These are phyloP conservation scores for Tachysurus vachellii DNA, from an alignment of 2,113 vertebrate species.

Conservation along the genomic window DNA sequence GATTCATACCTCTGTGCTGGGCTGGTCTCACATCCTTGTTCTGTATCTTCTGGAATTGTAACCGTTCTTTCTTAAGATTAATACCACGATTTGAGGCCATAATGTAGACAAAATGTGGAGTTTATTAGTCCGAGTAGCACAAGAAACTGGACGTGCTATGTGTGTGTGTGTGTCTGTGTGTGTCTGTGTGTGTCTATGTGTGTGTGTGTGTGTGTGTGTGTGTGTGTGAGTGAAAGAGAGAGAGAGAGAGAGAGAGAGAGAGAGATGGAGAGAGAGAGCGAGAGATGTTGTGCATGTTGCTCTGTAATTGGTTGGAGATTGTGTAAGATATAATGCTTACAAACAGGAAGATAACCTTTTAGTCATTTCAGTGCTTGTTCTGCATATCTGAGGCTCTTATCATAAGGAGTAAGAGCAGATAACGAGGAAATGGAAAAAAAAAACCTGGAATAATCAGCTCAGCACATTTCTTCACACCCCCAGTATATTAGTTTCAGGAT, in stretches of 20 bases:
- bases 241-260: neutral
- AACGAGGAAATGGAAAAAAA: too few species aligned
- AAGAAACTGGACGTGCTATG: neutral
- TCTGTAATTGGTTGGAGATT: neutral
- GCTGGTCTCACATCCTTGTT: neutral
- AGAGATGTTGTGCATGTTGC: neutral
- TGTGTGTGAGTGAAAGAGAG: neutral
- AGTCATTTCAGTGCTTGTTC: neutral
- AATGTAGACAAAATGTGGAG: neutral
- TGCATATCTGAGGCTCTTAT: neutral
- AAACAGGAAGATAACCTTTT: neutral
- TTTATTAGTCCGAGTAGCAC: neutral
- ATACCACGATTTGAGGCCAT: neutral
- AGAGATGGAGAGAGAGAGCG: too few species aligned
- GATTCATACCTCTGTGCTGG: slow-evolving; percentile 18
- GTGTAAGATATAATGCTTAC: neutral
- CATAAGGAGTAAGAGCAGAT: too few species aligned
- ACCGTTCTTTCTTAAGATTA: neutral
- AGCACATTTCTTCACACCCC: too few species aligned
- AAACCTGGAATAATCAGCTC: too few species aligned
- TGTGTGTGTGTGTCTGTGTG: neutral
- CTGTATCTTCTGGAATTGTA: neutral
- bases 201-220: neutral
- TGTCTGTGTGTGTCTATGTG: neutral
- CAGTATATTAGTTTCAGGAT: too few species aligned